Evolutionary conservation across 2,797 vertebrate species (phyloP), one percentile per base, ranked within the genome.

Genomic region (Threskiornis aethiopicus): DNA sequence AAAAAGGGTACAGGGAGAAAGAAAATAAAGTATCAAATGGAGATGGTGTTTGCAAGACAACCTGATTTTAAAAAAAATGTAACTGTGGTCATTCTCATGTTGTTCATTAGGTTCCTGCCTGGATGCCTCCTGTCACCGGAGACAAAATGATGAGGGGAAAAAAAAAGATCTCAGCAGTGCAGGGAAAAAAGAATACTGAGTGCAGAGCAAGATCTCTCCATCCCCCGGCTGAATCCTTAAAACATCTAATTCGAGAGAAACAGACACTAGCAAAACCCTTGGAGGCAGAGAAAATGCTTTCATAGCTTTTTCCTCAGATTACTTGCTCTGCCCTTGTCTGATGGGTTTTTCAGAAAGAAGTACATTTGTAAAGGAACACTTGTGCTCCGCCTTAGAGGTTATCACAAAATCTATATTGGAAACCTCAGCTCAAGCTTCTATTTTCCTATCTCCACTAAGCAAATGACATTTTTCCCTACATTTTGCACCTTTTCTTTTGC

Each of bases 261-360:
- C 24, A 86, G 55, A 91, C 72, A 70, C 71, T 64, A 77, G 77
- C 25, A 94, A 97, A 94, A 91, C 83, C 96, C 73, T 91, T 62
- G 67, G 93, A 95, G 58, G 87, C 49, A 91, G 18, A 64, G 77
- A 88, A 96, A 95, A 93, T 78, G 88, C 72, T 94, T 97, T 96
- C 69, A 81, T 66, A 71, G 92, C 91, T 88, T 87, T 97, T 94
- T 92, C 69, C 78, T 93, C 42, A 72, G 86, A 91, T 89, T 96
- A 87, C 65, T 84, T 88, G 77, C 31, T 87, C 77, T 84, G 76
- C 51, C 20, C 5, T 91, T 95, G 69, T 76, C 72, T 90, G 25
- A 69, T 69, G 86, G 62, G 44, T 88, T 76, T 96, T 96, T 82
- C 31, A 84, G 83, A 84, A 64, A 82, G 44, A 61, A 91, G 86